Evolutionary conservation across 2,888 invertebrate species (phyloP), one percentile per base, ranked within the genome.

Genomic region (Conchocele bisecta): DNA sequence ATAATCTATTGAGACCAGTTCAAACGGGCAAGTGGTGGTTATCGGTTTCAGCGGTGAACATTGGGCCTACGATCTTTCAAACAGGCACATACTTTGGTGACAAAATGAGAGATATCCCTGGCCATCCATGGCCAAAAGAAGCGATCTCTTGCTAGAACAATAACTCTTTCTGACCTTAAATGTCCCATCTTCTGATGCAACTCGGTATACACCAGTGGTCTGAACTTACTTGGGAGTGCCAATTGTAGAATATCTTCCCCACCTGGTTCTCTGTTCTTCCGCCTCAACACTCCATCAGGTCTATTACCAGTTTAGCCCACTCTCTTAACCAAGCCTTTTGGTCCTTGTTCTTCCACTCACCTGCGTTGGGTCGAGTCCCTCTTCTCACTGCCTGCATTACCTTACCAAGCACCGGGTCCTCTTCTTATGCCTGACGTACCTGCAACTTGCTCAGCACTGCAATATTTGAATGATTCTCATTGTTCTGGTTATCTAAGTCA

Each of bases 1-100:
- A 58, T 71, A 78, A 29, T 71, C 74, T 22, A 78, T 71, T 3
- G 71, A 71, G 1, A 78, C 48, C 48, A 78, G 51, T 33, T 78
- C 71, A 42, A 75, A 69, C 20, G 74, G 74, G 46, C 53, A 46
- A 13, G 61, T 54, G 0, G 73, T 76, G 31, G 41, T 24, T 22
- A 76, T 69, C 0, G 61, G 66, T 29, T 65, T 24, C 31, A 75
- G 24, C 26, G 57, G 44, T 1, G 64, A 13, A 22, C 26, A 20
- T 37, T 54, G 17, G 66, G 66, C 22, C 41, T 50, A 22, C 29
- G 50, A 24, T 66, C 66, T 20, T 66, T 66, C 28, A 66, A n/a
- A 31, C 65, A 65, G 4, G 13, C 20, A 29, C 65, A 65, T n/a
- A 48, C 42, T 15, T 41, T 58, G 2, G 26, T 6, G 9, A 65